A percentile compares a stretch with the other conserved stretches of the same genome.
phyloP scores from a whole-genome alignment of 1,140 invertebrate species.

The Cardiocondyla obscurior region DNA sequence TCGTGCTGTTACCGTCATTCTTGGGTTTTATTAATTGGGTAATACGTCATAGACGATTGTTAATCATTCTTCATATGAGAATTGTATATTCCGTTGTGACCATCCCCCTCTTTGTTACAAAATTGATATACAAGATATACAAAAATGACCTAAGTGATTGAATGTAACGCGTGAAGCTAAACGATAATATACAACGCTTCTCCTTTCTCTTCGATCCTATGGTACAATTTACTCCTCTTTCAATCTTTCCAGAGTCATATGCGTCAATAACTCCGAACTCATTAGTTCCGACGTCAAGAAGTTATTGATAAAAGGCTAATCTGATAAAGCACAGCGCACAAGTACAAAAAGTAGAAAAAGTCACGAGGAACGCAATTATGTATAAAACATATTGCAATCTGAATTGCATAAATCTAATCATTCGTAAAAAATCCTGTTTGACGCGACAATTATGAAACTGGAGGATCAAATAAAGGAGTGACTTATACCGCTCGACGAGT shows the following conservation, averaged over 20 bases:
- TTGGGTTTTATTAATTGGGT: neutral
- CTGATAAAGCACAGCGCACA: conserved; percentile 17
- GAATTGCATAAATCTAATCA: conserved; percentile 36
- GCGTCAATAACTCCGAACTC: conserved; percentile 37
- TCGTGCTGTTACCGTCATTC: neutral
- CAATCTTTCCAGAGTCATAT: conserved; percentile 45
- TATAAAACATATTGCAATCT: conserved; percentile 32
- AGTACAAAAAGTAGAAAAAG: conserved; percentile 50
- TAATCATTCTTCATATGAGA: conserved; percentile 8
- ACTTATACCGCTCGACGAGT: conserved; percentile 29
- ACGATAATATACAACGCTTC: conserved; percentile 62
- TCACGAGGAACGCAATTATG: conserved; percentile 24
- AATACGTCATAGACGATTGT: neutral
- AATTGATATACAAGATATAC: conserved; percentile 44
- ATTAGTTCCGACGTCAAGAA: conserved; percentile 14
- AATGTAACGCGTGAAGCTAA: conserved; percentile 63
- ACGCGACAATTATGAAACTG: neutral
- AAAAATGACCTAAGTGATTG: conserved; percentile 52
- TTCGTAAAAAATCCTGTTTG: conserved; percentile 38
- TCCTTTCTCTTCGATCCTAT: conserved; percentile 46
- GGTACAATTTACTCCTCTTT: conserved; percentile 58
- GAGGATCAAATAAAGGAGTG: conserved; percentile 55
- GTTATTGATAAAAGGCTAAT: conserved; percentile 7
- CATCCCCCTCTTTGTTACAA: conserved; percentile 6
- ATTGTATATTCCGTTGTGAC: conserved; percentile 25